Conservation (phyloP, 2,113 vertebrate species). For the Crotalus helleri region DNA sequence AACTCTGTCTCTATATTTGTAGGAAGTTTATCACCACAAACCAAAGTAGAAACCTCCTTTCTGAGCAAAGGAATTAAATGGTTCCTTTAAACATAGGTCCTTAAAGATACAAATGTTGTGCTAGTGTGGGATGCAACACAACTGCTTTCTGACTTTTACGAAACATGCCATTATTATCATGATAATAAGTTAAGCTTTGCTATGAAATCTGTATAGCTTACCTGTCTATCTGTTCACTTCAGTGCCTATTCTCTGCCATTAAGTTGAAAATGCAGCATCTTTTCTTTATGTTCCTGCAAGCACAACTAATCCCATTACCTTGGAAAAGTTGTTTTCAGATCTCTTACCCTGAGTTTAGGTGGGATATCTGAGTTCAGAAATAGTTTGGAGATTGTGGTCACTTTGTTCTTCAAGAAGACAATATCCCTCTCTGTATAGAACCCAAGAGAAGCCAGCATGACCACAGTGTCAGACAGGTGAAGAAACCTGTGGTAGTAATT, state of each 20-base stretch:
- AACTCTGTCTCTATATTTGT: background rate
- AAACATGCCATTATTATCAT: background rate
- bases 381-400: slow-evolving; percentile 61
- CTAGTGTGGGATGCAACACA: background rate
- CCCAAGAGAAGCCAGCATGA: slow-evolving; percentile 7
- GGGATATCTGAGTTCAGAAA: slow-evolving; percentile 62
- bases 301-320: background rate
- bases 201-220: background rate
- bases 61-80: background rate
- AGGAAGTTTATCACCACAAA: background rate
- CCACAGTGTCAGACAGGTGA: slow-evolving; percentile 50
- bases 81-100: background rate
- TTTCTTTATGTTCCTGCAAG: background rate
- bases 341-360: slow-evolving; percentile 67
- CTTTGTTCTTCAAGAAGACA: slow-evolving; percentile 61
- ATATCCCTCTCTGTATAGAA: slow-evolving; percentile 31
- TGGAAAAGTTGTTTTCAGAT: background rate
- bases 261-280: background rate
- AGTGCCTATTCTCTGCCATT: background rate
- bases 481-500: slow-evolving; percentile 61
- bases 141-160: background rate
- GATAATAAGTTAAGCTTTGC: background rate
- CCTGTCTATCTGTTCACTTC: background rate
- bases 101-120: background rate
- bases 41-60: background rate